These are phyloP conservation scores for Tanypteryx hageni DNA, from an alignment of 2,888 invertebrate species.

Conservation along the genomic window DNA sequence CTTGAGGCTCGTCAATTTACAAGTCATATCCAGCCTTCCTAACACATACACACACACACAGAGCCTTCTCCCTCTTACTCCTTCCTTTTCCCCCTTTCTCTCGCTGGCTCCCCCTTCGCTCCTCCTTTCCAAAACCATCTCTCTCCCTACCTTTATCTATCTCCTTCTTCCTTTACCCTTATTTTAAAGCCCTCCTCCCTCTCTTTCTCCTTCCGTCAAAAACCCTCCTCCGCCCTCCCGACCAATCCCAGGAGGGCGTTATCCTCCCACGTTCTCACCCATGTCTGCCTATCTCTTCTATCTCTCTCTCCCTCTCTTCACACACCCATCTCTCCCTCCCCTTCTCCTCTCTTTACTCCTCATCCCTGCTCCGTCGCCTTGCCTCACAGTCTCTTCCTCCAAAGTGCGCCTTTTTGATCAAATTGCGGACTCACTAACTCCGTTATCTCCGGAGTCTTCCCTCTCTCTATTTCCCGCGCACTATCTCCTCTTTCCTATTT, in stretches of 20 bases:
- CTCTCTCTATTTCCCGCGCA: not conserved
- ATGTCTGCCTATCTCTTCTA: too few relatives aligned
- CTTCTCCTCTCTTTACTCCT: not conserved
- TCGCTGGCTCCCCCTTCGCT: not conserved
- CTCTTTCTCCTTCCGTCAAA: not conserved
- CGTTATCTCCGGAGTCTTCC: constrained; percentile 57
- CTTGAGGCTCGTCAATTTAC: constrained; percentile 64
- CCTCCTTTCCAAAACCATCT: not conserved
- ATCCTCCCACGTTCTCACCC: not conserved
- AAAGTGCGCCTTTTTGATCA: constrained; percentile 60
- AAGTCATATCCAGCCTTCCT: constrained; percentile 63
- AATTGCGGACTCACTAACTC: constrained; percentile 63
- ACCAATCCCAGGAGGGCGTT: constrained; percentile 43
- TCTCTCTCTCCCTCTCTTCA: not conserved
- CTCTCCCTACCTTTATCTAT: not conserved
- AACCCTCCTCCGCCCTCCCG: constrained; percentile 30
- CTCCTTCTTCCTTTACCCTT: not conserved
- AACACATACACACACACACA: constrained; percentile 29
- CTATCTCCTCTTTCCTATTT: not conserved
- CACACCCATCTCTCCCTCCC: not conserved
- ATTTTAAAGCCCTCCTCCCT: not conserved
- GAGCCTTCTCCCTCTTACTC: constrained; percentile 17
- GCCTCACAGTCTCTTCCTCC: constrained; percentile 19
- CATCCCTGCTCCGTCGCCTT: not conserved
- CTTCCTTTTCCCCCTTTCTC: constrained; percentile 15